Evolutionary conservation across 2,113 vertebrate species (phyloP).

Genomic region (Psilopsiagon aurifrons): DNA sequence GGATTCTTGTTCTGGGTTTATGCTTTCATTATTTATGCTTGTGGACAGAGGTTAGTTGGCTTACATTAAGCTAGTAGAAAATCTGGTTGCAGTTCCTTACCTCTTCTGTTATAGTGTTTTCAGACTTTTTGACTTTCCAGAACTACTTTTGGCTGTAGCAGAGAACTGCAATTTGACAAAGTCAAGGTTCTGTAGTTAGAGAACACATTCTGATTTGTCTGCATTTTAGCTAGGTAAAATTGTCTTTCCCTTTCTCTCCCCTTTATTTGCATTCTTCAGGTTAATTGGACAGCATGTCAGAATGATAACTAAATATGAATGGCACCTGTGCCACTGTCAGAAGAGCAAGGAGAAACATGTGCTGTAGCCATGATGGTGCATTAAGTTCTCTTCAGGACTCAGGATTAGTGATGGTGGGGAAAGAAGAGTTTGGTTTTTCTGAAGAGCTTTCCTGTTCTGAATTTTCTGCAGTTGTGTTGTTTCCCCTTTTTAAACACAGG

Average conservation of each 20-base stretch:
- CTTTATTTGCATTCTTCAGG: slow-evolving; percentile 3
- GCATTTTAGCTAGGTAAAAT: slow-evolving; percentile 3
- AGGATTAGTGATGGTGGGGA: neutral
- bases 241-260: neutral
- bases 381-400: neutral
- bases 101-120: neutral
- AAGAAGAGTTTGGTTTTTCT: neutral
- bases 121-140: neutral
- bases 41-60: neutral
- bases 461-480: neutral
- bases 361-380: neutral
- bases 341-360: neutral
- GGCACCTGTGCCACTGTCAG: neutral
- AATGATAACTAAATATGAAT: neutral
- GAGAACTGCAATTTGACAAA: neutral
- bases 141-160: neutral
- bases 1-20: neutral
- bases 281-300: slow-evolving; percentile 10
- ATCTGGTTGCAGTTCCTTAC: neutral
- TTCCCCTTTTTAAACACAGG: neutral
- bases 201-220: neutral
- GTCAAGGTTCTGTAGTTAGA: neutral
- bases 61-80: neutral
- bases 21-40: neutral
- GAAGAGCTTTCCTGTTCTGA: neutral